These are phyloP conservation scores for Nibea albiflora DNA, from an alignment of 2,113 vertebrate species.

Conservation along the genomic window DNA sequence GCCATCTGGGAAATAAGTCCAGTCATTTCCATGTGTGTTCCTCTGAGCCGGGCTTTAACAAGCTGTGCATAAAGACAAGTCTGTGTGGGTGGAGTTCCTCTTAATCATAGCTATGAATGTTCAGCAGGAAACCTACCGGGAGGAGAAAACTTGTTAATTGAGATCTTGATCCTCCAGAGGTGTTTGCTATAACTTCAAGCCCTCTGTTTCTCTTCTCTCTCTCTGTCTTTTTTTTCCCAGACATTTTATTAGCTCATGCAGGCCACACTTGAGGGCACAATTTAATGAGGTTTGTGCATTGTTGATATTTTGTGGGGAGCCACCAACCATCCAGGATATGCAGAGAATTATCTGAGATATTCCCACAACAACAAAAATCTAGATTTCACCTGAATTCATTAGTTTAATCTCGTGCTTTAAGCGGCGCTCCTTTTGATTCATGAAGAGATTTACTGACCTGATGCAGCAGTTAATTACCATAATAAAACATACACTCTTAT, in stretches of 20 bases:
- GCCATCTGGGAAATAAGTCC: conserved; percentile 78
- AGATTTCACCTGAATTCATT: background rate
- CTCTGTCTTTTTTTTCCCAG: conserved; percentile 25
- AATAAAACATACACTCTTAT: background rate
- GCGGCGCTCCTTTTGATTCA: background rate
- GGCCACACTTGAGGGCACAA: conserved; percentile 63
- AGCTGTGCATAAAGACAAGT: conserved; percentile 68
- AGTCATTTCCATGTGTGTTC: conserved; percentile 70
- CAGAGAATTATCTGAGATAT: background rate
- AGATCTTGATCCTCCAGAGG: conserved; percentile 75
- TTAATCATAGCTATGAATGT: conserved; percentile 69
- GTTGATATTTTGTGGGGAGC: conserved; percentile 51
- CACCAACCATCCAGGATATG: conserved; percentile 3
- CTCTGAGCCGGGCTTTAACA: conserved; percentile 73
- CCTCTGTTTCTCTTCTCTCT: conserved; percentile 10
- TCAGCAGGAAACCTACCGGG: conserved; percentile 63
- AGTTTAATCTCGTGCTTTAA: background rate
- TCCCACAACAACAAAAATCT: background rate
- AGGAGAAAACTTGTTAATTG: conserved; percentile 78
- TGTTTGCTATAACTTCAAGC: conserved; percentile 61
- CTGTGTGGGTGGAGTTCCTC: conserved; percentile 62
- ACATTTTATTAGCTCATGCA: conserved; percentile 71
- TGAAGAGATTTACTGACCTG: background rate
- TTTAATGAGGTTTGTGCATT: conserved; percentile 77
- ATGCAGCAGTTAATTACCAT: background rate